Base-by-base conservation (phyloP, 2,797 vertebrate genomes). In the Tauraco hartlaubi region DNA sequence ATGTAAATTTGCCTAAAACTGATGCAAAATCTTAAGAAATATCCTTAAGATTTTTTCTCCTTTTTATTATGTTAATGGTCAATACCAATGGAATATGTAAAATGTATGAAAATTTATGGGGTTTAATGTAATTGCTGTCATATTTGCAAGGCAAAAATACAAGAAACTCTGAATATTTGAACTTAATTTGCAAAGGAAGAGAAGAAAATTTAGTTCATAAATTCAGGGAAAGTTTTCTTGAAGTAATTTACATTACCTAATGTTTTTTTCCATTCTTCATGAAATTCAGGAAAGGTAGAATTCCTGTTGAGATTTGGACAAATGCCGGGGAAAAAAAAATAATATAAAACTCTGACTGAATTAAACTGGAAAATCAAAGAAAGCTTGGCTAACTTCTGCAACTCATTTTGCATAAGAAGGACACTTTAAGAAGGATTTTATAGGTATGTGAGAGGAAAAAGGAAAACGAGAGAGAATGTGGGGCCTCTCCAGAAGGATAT, bases 51-150 rank as follows among this genome's bases (percentile, higher is more conserved):
- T 71, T 85, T 88, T 92, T 95, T 76, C 23, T 16, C 29, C 49
- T 89, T 91, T 93, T 95, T 94, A 44, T 95, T 95, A 90, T 95
- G 77, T 49, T 94, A 97, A 96, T 96, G 25, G 73, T 93, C 52
- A 96, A 91, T 56, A 91, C 41, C 33, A 94, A 73, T 58, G 31
- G 78, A 97, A 97, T 66, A 90, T 93, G n/a, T 82, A 94, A 91
- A 94, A 92, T 46, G 3, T 69, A 94, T 95, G 68, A 80, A 97
- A 92, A 94, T 96, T 77, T 96, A 88, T 94, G 64, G 41, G 25
- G 6, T 80, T 96, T 97, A 89, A 72, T 94, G 43, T 64, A 96
- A 85, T 62, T 92, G 48, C 41, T 84, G 49, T 68, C 63, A 88
- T 82, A 94, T 94, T 97, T 97, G 63, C 55, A 97, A 96, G 44